Evolutionary conservation across 2,888 invertebrate genomes (phyloP).

Genomic region (Chaetogeoica ovagalla): DNA sequence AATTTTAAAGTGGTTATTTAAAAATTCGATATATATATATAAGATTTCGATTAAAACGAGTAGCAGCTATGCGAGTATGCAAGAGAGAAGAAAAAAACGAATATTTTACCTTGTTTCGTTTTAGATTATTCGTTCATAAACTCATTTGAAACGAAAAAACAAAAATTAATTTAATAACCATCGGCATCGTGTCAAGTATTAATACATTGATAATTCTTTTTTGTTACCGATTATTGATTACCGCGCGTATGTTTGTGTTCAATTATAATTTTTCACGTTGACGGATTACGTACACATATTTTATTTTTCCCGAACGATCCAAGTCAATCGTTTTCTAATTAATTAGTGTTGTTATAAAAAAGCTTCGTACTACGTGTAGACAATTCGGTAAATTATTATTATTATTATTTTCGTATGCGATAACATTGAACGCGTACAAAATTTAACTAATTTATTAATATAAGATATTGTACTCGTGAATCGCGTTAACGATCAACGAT

Average conservation of each 20-base stretch:
- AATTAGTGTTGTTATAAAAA: too few relatives aligned
- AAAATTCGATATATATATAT: not conserved
- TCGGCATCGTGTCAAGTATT: not conserved
- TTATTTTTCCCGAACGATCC: not conserved
- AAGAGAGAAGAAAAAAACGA: not conserved
- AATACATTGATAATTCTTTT: not conserved
- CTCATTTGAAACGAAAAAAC: not conserved
- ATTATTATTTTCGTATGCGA: too few relatives aligned
- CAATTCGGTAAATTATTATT: too few relatives aligned
- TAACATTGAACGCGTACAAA: too few relatives aligned
- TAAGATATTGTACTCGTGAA: too few relatives aligned
- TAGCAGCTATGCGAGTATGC: too few relatives aligned
- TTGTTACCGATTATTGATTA: constrained; percentile 3
- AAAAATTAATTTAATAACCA: constrained; percentile 34
- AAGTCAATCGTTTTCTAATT: not conserved
- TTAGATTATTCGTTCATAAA: constrained; percentile 9
- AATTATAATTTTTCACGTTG: constrained; percentile 33
- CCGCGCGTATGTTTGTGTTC: constrained; percentile 17
- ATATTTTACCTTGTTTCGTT: not conserved
- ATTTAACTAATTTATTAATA: too few relatives aligned
- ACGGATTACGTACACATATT: not conserved
- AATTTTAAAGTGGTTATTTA: not conserved
- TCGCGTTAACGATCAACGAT: too few relatives aligned
- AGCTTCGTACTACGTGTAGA: too few relatives aligned
- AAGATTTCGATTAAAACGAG: not conserved